phyloP scores from a whole-genome alignment of 2,888 invertebrate species.

The Antitype chi region DNA sequence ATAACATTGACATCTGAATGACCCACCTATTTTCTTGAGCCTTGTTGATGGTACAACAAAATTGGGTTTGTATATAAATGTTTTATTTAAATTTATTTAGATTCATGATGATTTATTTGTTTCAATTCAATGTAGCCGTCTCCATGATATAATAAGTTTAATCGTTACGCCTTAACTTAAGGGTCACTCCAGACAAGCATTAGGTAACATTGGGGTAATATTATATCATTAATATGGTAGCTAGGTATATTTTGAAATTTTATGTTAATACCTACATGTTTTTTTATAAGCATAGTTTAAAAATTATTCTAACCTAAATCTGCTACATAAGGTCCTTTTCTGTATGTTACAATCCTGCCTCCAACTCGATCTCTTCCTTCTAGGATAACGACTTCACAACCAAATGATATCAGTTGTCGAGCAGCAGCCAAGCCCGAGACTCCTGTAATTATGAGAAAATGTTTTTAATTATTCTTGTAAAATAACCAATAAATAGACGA shows the following conservation, averaged over 20 bases:
- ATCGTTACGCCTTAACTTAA: background rate
- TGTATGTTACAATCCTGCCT: constrained; percentile 98
- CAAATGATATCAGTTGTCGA: constrained; percentile 98
- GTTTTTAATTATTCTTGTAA: background rate
- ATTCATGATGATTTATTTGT: background rate
- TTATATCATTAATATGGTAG: background rate
- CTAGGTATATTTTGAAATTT: background rate
- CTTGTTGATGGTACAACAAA: too few species aligned
- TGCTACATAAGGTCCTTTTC: constrained; percentile 95
- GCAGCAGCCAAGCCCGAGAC: constrained; percentile 98
- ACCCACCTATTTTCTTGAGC: too few species aligned
- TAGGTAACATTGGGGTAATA: background rate
- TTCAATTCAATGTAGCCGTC: too few species aligned
- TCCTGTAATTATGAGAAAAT: constrained; percentile 90
- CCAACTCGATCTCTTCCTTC: constrained; percentile 98
- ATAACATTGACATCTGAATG: too few species aligned
- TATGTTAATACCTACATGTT: background rate
- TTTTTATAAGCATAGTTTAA: background rate
- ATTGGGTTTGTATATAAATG: too few species aligned
- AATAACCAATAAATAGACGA: background rate
- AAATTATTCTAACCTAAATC: constrained; percentile 88
- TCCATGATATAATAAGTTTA: background rate
- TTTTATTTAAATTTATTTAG: background rate
- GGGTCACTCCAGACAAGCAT: background rate
- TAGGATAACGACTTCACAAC: constrained; percentile 97